Conservation (phyloP, 2,888 invertebrate genomes). For the Mesochorus sp. region DNA sequence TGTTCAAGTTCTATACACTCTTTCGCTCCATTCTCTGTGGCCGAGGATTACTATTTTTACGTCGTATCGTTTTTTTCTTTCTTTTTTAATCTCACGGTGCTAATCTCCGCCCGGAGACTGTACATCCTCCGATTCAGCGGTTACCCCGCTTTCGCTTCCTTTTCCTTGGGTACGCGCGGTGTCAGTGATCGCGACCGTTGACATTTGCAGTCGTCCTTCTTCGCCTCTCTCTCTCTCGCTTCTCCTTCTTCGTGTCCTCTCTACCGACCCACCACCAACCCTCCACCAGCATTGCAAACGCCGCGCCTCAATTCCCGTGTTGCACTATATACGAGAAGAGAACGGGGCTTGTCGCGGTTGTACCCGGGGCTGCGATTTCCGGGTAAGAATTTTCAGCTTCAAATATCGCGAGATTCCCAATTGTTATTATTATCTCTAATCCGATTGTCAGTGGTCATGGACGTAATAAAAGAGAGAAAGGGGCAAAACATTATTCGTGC, state of each 20-base stretch:
- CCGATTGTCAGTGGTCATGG: too few relatives aligned
- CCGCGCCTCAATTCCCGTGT: conserved; percentile 57
- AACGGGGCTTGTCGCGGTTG: conserved; percentile 40
- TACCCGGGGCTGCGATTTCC: conserved; percentile 52
- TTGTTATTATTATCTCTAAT: neutral
- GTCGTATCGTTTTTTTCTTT: neutral
- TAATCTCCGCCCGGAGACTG: conserved; percentile 57
- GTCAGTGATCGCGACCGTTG: conserved; percentile 64
- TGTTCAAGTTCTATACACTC: too few relatives aligned
- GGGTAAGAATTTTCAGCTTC: conserved; percentile 33
- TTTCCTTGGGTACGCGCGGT: conserved; percentile 44
- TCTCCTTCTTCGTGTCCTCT: conserved; percentile 59
- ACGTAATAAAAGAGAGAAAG: too few relatives aligned
- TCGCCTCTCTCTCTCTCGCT: conserved; percentile 42
- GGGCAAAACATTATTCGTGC: too few relatives aligned
- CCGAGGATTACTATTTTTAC: neutral
- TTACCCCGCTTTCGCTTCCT: conserved; percentile 23
- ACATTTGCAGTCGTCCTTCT: conserved; percentile 62
- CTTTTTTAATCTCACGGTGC: neutral
- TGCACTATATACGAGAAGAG: conserved; percentile 49
- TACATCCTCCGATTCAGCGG: conserved; percentile 51
- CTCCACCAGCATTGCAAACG: conserved; percentile 49
- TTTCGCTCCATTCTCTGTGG: neutral
- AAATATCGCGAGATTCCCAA: neutral
- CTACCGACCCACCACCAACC: conserved; percentile 42